These are phyloP conservation scores for Anthrax anthrax DNA, from an alignment of 2,888 invertebrate species.

Conservation along the genomic window DNA sequence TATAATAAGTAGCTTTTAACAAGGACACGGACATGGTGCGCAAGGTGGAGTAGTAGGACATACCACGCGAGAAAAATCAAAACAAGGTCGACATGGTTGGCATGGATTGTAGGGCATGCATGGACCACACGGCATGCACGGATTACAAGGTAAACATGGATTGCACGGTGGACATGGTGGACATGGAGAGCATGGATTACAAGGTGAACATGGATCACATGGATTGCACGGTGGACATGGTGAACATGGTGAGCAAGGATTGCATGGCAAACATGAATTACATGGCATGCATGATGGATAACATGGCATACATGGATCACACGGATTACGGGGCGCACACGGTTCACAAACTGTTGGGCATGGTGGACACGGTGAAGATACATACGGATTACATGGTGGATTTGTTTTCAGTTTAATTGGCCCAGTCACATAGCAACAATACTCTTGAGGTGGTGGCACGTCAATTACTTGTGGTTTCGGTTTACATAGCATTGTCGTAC, in stretches of 20 bases:
- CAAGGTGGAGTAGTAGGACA: constrained; percentile 7
- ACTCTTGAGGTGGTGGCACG: constrained; percentile 28
- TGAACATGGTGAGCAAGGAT: not conserved
- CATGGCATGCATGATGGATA: not conserved
- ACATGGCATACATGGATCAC: not conserved
- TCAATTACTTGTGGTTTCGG: constrained; percentile 29
- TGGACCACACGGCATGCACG: constrained; percentile 1
- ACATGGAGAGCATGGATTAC: constrained; percentile 9
- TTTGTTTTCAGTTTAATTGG: constrained; percentile 24
- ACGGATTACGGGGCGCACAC: constrained; percentile 13
- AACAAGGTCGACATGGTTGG: not conserved
- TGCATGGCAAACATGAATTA: not conserved
- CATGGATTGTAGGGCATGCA: constrained; percentile 5
- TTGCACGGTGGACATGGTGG: constrained; percentile 11
- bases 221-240: not conserved
- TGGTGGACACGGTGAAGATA: constrained; percentile 18
- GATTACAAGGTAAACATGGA: constrained; percentile 9
- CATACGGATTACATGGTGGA: constrained; percentile 23
- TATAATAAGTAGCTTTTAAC: no score
- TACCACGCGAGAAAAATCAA: no score
- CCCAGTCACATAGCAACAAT: constrained; percentile 27
- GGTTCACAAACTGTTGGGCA: constrained; percentile 3
- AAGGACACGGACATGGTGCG: constrained; percentile 2
- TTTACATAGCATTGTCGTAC: constrained; percentile 28
- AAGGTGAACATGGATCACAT: constrained; percentile 8